A percentile compares a stretch with the other conserved stretches of the same genome.
These are phyloP conservation scores for Catharus minimus DNA, from an alignment of 2,113 vertebrate species.

Conservation along the genomic window DNA sequence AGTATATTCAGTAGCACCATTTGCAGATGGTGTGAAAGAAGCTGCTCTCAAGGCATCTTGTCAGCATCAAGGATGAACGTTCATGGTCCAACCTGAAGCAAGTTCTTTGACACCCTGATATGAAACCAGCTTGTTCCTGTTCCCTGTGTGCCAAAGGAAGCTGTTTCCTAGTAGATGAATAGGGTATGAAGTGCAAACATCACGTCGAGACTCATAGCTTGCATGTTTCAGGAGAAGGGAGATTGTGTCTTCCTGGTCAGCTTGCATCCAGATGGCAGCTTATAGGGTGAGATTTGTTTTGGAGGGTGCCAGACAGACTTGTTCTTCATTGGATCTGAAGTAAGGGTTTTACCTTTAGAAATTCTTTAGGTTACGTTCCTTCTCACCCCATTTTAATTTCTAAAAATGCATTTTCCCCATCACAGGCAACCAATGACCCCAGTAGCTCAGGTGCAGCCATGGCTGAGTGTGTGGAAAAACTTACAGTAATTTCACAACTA, in stretches of 20 bases:
- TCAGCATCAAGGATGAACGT: background rate
- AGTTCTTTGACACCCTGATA: background rate
- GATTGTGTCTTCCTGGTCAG: background rate
- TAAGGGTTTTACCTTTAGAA: background rate
- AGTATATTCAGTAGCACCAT: background rate
- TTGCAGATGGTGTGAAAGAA: conserved; percentile 29
- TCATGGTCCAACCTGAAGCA: background rate
- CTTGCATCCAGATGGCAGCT: background rate
- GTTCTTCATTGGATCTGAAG: background rate
- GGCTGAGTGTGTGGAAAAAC: background rate
- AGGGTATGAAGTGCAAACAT: conserved; percentile 17
- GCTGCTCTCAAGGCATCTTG: background rate
- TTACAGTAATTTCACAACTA: too few relatives aligned
- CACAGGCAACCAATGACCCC: background rate
- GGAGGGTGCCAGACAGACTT: background rate
- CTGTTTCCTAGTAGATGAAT: conserved; percentile 11
- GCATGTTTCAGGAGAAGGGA: background rate
- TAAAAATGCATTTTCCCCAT: background rate
- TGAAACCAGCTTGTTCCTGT: conserved; percentile 5
- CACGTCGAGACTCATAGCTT: background rate
- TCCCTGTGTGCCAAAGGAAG: background rate
- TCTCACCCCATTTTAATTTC: background rate
- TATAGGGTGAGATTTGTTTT: background rate
- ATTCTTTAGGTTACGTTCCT: background rate
- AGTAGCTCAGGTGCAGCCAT: rapidly evolving